These are phyloP conservation scores for Drosophila mulleri DNA, from an alignment of 2,888 invertebrate genomes.

Conservation along the genomic window DNA sequence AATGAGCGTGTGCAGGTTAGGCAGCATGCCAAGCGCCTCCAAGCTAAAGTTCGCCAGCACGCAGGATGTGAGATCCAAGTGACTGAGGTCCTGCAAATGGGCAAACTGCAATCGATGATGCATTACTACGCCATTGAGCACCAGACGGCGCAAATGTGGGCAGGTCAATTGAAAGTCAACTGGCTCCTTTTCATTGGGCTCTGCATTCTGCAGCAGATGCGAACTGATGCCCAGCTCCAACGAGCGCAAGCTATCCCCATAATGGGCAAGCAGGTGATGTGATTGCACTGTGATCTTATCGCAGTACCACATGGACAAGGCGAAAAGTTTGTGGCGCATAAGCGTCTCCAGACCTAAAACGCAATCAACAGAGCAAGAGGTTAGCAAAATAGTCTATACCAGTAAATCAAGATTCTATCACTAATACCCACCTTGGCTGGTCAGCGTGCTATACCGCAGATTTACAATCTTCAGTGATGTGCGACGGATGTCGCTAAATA, in stretches of 20 bases:
- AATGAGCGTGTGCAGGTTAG: slow-evolving; percentile 90
- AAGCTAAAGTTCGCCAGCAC: slow-evolving; percentile 84
- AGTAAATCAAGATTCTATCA: not conserved
- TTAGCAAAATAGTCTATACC: not conserved
- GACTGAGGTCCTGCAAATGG: slow-evolving; percentile 81
- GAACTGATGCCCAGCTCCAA: slow-evolving; percentile 90
- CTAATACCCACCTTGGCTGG: slow-evolving; percentile 87
- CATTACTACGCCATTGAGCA: slow-evolving; percentile 84
- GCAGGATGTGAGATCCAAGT: slow-evolving; percentile 84
- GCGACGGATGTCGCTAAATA: slow-evolving; percentile 89
- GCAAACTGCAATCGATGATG: slow-evolving; percentile 83
- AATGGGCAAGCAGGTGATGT: slow-evolving; percentile 89
- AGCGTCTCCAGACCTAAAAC: slow-evolving; percentile 87
- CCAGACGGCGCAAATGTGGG: slow-evolving; percentile 83
- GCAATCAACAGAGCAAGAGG: not conserved
- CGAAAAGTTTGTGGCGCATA: slow-evolving; percentile 90
- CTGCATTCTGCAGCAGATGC: slow-evolving; percentile 87
- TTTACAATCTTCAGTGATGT: slow-evolving; percentile 90
- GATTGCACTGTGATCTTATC: slow-evolving; percentile 88
- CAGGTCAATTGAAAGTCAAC: slow-evolving; percentile 87
- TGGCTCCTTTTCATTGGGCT: slow-evolving; percentile 85
- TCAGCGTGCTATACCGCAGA: slow-evolving; percentile 90
- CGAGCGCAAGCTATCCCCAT: slow-evolving; percentile 89
- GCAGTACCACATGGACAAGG: slow-evolving; percentile 92
- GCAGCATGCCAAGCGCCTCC: slow-evolving; percentile 87